Evolutionary conservation across 2,113 vertebrate species (phyloP), one percentile per base, ranked within the genome.

Genomic region (Proteles cristata): DNA sequence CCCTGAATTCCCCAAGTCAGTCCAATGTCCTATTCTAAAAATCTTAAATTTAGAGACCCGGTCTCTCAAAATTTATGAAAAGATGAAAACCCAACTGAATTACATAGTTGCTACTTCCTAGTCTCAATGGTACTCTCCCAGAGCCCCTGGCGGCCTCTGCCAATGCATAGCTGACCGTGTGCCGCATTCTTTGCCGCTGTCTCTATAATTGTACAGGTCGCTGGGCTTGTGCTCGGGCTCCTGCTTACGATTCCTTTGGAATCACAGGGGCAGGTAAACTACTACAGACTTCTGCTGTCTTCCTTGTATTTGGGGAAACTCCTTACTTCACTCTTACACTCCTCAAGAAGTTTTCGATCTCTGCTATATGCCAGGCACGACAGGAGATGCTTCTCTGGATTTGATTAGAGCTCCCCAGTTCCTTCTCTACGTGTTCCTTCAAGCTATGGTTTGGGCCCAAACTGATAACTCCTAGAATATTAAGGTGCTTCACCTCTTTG

Each of bases 161-260:
- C 31, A 61, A 31, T 0, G n/a, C 0, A 1, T 0, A 11, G 1
- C 6, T 4, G 58, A 50, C n/a, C 15, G 12, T 23, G 0, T 10
- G 2, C 86, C 10, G 15, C 63, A 6, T 28, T 81, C 35, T 15
- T 11, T 12, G 48, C 5, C 43, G 11, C 55, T 17, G 35, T 7
- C 69, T 97, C 43, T 58, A 2, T 19, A 53, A 21, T 0, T 15
- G 50, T 50, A 12, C 12, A 12, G 3, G 50, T 50, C 12, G 11
- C 50, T 50, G 65, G 71, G 35, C 69, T 39, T 58, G 35, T n/a
- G 31, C 45, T 66, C 82, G 79, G 33, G 25, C 25, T 53, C 19
- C 48, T 16, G 58, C 43, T n/a, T 26, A 31, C 5, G 23, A 53
- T 3, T 82, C 79, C 73, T 79, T 23, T 65, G 63, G 48, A 76